Evolutionary conservation across 2,888 invertebrate species (phyloP), one percentile per base, ranked within the genome.

Genomic region (Habrosyne pyritoides): DNA sequence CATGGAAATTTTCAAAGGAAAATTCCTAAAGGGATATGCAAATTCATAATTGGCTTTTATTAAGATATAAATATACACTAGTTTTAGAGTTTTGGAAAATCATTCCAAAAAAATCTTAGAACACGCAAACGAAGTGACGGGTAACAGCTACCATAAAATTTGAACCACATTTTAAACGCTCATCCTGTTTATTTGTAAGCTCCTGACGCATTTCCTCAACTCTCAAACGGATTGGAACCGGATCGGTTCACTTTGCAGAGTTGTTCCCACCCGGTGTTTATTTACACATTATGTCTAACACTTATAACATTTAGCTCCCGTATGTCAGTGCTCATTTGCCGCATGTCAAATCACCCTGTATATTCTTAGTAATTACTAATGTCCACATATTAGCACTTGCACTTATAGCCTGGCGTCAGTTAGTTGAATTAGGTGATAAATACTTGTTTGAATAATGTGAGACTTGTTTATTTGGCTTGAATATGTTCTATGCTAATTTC

Each of bases 241-340:
- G 8, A 36, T 18, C 7, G 26, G 21, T 22, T 28, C 8, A 18
- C 12, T 47, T 47, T 10, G 47, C 47, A 55, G 54, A n/a, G n/a
- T n/a, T 46, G 48, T 28, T 26, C 61, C 60, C 71, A 75, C 74
- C 81, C 83, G 73, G 77, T 86, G 67, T 80, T 89, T 89, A 89
- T 87, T 84, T 86, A 83, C 81, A 78, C 84, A 87, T 88, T 85
- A 83, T 42, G 53, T 2, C 42, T 42, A 18, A 42, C 42, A 42
- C 42, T 18, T 42, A 36, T 18, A 42, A 42, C 50, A 18, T 18
- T 42, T 42, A 18, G 42, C 42, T 42, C 58, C 58, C 59, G 68
- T 69, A 64, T 77, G 75, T 72, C 76, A 64, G 67, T 59, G 67
- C 66, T 71, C 74, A 70, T 77, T 74, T 73, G 64, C 55, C 63